Evolutionary conservation across 2,113 vertebrate genomes (phyloP), one percentile per base, ranked within the genome.

Genomic region (Epinephelus cyanopodus): DNA sequence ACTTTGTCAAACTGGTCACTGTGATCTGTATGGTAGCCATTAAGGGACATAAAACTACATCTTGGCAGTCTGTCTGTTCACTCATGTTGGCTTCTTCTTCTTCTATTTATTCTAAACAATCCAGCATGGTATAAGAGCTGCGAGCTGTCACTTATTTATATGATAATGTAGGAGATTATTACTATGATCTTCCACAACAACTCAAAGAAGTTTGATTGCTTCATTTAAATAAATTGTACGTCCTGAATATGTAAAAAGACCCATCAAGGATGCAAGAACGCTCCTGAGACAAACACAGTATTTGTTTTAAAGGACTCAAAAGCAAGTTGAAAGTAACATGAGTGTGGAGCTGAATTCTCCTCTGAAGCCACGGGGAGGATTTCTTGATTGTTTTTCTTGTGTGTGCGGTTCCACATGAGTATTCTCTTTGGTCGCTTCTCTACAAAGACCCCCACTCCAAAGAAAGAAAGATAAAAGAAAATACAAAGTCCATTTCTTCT

Each of bases 351-450:
- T 62, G 75, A 29, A 61, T 79, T 21, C 25, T 83, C 48, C 15
- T 64, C 45, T 75, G 70, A 76, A 81, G 54, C 74, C 71, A 58
- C 0, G 0, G 50, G 77, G 67, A 82, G 61, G 21, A 15, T 74
- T 58, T 79, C 76, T 60, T 66, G 70, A 87, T 83, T 87, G 68
- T 89, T 88, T 84, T 85, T 6, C 52, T 42, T 33, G 53, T 68
- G 63, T 72, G 47, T 78, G 67, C 21, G 47, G 77, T 82, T 88
- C 75, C 77, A 81, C 80, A 68, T 74, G 86, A 76, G 82, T 83
- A 84, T 90, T 90, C 83, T 83, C 87, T 87, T 91, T 87, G 87
- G 80, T 85, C 15, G n/a, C 37, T 60, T 42, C 74, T 76, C 81
- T 70, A 79, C 88, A 90, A 89, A 92, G 86, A 78, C 56, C 65